phyloP scores from a whole-genome alignment of 2,113 vertebrate species.

The Poicephalus gulielmi region DNA sequence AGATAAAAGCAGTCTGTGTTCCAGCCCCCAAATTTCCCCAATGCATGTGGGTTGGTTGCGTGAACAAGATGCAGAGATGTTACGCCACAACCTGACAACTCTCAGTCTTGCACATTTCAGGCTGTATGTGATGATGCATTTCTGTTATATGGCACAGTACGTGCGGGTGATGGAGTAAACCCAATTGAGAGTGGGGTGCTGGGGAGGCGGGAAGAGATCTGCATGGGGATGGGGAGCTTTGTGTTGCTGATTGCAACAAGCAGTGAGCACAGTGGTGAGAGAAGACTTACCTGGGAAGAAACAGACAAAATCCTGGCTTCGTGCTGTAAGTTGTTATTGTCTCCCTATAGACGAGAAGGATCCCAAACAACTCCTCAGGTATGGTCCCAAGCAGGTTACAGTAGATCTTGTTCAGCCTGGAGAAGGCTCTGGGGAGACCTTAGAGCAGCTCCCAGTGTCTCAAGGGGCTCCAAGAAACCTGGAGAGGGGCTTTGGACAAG shows the following conservation, averaged over 20 bases:
- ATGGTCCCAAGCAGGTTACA: not conserved
- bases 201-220: not conserved
- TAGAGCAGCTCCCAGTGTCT: not conserved
- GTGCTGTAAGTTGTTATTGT: not conserved
- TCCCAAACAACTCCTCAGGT: not conserved
- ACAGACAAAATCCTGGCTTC: not conserved
- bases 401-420: not conserved
- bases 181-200: not conserved
- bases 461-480: not conserved
- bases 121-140: not conserved
- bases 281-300: not conserved
- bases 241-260: not conserved
- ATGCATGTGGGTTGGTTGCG: not conserved
- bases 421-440: not conserved
- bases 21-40: not conserved
- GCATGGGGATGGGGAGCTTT: not conserved
- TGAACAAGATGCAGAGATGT: not conserved
- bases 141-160: not conserved
- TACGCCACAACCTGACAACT: not conserved
- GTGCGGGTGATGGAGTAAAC: not conserved
- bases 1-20: not conserved
- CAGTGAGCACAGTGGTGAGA: fast-evolving
- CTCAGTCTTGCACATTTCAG: not conserved
- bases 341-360: not conserved
- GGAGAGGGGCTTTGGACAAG: not conserved